Base-by-base conservation (phyloP, 2,888 invertebrate genomes). In the Eulithis prunata region DNA sequence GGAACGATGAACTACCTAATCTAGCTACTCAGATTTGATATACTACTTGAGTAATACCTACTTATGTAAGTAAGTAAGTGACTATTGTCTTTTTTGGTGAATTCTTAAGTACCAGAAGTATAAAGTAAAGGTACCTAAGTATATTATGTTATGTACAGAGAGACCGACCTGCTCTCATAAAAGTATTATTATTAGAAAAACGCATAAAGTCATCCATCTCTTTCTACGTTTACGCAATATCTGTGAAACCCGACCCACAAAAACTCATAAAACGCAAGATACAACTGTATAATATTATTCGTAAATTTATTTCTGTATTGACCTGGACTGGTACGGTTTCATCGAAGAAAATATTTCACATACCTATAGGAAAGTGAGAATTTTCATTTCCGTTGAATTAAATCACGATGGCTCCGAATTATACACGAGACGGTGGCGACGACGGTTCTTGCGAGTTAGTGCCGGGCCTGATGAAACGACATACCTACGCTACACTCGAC, bases 401-500 rank as follows among this genome's bases (percentile, higher is more conserved):
- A 82, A 78, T 80, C 79, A 87, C 85, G 86, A 86, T 73, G 77
- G 78, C 78, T 78, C 75, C 75, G 85, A 87, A 89, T 90, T 88
- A 89, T 90, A 91, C 90, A 90, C 21, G 21, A 21, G 21, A 21
- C 89, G 90, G 87, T 89, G 84, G 80, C 78, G 84, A 80, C 78
- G 79, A 81, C 78, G 79, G 68, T 79, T 79, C 75, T 80, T 80
- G 79, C 84, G 84, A 88, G 87, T 86, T 85, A 85, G 88, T 80
- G 84, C 81, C 77, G 81, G 84, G 87, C 85, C 88, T 88, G 89
- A 87, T 88, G 89, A 87, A 88, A 89, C 86, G 87, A 85, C 88
- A 86, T 85, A 84, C 54, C 54, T 54, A 13, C 85, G 86, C 84
- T 80, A 82, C 86, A 82, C 86, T 86, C 85, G 80, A 81, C 81